Evolutionary conservation across 2,113 vertebrate genomes (phyloP).

Genomic region (Synchiropus splendidus): DNA sequence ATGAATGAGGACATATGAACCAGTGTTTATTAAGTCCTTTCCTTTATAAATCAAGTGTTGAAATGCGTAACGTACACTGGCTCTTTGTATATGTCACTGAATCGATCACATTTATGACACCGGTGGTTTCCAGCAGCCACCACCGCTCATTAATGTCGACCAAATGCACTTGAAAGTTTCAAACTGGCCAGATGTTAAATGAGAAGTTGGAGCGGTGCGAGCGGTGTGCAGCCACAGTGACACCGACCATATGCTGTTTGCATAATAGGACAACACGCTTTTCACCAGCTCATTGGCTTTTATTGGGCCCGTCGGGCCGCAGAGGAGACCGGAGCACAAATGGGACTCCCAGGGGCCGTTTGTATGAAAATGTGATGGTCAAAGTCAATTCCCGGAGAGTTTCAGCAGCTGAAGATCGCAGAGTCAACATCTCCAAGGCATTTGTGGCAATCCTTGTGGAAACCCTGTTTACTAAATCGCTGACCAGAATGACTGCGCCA

Average conservation of each 20-base stretch:
- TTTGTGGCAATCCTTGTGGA: conserved; percentile 25
- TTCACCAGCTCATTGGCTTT: conserved; percentile 62
- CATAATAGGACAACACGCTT: conserved; percentile 41
- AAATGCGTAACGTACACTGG: too few species aligned
- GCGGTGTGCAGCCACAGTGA: conserved; percentile 35
- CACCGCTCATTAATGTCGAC: conserved; percentile 1
- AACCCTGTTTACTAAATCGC: conserved; percentile 26
- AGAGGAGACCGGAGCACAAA: conserved; percentile 46
- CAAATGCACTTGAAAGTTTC: conserved; percentile 49
- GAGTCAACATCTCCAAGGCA: conserved; percentile 28
- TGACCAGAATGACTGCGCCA: conserved; percentile 17
- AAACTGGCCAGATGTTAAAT: conserved; percentile 50
- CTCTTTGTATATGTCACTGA: too few species aligned
- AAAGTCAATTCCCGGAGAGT: conserved; percentile 53
- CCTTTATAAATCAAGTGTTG: too few species aligned
- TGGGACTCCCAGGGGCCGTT: conserved; percentile 48
- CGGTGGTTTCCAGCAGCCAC: too few species aligned
- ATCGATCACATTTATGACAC: too few species aligned
- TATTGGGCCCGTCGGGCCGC: conserved; percentile 60
- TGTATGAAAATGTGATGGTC: conserved; percentile 67
- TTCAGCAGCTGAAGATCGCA: conserved; percentile 39
- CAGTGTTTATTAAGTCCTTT: too few species aligned
- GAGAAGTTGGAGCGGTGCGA: conserved; percentile 25
- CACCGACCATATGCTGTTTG: conserved; percentile 55
- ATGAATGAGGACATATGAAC: too few species aligned